phyloP scores from a whole-genome alignment of 2,797 vertebrate genomes.

The Atherinosoma microstoma region DNA sequence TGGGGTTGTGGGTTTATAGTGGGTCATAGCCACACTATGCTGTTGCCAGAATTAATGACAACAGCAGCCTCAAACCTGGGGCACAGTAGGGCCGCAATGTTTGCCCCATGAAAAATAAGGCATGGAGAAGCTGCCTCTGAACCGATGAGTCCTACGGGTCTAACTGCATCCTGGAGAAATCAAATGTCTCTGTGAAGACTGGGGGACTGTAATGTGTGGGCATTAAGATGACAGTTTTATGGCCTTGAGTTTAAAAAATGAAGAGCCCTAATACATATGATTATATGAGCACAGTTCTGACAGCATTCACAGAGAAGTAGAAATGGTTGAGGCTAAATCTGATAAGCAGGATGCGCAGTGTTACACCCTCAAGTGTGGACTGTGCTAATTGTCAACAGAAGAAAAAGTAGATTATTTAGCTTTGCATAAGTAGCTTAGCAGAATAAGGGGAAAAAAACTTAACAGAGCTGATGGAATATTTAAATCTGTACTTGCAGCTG shows the following conservation, averaged over 20 bases:
- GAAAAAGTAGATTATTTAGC: constrained; percentile 26
- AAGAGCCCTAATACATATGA: constrained; percentile 16
- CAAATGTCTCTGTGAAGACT: constrained; percentile 11
- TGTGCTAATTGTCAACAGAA: constrained; percentile 29
- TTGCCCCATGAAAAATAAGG: constrained; percentile 57
- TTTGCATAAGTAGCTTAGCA: constrained; percentile 36
- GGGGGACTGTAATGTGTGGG: constrained; percentile 48
- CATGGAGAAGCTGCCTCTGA: constrained; percentile 8
- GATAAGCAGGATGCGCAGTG: neutral
- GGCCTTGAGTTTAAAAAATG: constrained; percentile 7
- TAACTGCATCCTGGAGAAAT: neutral
- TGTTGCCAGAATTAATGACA: constrained; percentile 67
- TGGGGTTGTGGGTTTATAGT: constrained; percentile 64
- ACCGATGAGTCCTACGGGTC: constrained; percentile 37
- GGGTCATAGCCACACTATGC: constrained; percentile 45
- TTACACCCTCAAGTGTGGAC: neutral
- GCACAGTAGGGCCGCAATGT: constrained; percentile 47
- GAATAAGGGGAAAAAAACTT: neutral
- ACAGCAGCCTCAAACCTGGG: constrained; percentile 56
- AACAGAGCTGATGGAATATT: constrained; percentile 35
- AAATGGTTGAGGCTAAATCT: neutral
- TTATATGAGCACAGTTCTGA: constrained; percentile 2
- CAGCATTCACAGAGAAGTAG: neutral
- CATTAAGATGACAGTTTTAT: constrained; percentile 50
- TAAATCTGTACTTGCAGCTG: constrained; percentile 34